Evolutionary conservation across 1,140 invertebrate genomes (phyloP), one percentile per base, ranked within the genome.

Genomic region (Drosophila punjabiensis): DNA sequence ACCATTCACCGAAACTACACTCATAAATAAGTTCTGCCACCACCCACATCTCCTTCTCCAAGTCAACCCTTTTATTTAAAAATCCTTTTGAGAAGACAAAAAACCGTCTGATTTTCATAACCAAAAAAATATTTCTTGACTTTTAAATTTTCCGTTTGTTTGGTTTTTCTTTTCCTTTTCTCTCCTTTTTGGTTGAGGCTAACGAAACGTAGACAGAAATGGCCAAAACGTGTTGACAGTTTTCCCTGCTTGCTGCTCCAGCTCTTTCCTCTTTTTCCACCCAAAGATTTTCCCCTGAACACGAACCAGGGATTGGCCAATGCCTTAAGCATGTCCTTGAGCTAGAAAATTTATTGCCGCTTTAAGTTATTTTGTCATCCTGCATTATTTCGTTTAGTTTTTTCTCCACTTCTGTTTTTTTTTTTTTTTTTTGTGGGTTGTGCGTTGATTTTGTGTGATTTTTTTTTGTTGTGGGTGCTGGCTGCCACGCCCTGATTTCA

Each of bases 291-390:
- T 33, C 6, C 20, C 35, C 35, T n/a, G 20, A 60, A 43, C 41
- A 13, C 33, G 70, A 48, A 67, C n/a, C 56, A 52, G 32, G 58
- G 43, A 62, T 65, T 60, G 41, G 62, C 47, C 41, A 53, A 39
- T 60, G 71, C 62, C 71, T 77, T 77, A 69, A 79, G 75, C 77
- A 81, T 80, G 79, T 81, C 79, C 79, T 81, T 81, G 79, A 81
- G 77, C 77, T 76, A 75, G 48, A 80, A 61, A 81, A 78, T 81
- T 81, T 81, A 81, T 81, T 41, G 77, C 59, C 60, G 64, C 79
- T 80, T 81, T 81, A 81, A 81, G 79, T 81, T 81, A 81, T 80
- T 81, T 81, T 80, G 79, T 81, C 79, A 80, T 81, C 28, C 73
- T 81, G 77, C 77, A 81, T 80, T 81, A 81, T 81, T 80, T 76